Conservation (phyloP, 2,888 invertebrate genomes). For the Acronicta alni region DNA sequence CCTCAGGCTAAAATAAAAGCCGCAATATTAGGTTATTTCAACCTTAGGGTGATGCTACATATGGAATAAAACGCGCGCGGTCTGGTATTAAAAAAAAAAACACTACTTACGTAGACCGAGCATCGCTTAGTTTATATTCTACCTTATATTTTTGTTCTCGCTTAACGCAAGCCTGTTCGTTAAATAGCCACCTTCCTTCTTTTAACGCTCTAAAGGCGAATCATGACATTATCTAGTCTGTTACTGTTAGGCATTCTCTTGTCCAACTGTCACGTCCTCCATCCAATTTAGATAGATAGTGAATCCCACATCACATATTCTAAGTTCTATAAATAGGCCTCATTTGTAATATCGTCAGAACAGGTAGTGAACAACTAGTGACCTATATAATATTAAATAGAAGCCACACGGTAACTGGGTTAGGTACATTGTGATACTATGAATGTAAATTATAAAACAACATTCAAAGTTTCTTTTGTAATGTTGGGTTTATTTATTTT, state of each 20-base stretch:
- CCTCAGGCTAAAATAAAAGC: no score
- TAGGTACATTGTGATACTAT: slow-evolving; percentile 40
- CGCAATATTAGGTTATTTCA: no score
- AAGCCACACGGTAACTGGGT: slow-evolving; percentile 9
- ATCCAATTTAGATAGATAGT: slow-evolving; percentile 15
- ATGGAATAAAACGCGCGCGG: no score
- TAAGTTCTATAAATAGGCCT: slow-evolving; percentile 32
- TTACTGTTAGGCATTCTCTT: not conserved
- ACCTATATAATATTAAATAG: slow-evolving; percentile 36
- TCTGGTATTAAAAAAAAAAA: no score
- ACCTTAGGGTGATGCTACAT: no score
- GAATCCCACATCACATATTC: slow-evolving; percentile 25
- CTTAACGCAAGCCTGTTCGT: no score
- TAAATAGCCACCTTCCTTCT: no score
- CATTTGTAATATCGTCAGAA: slow-evolving; percentile 24
- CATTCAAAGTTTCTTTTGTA: slow-evolving; percentile 14
- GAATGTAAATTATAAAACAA: slow-evolving; percentile 12
- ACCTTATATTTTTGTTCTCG: no score
- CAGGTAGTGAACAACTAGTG: slow-evolving; percentile 29
- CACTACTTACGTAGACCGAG: no score
- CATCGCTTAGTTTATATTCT: no score
- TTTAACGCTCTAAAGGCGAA: no score
- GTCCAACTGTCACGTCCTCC: not conserved
- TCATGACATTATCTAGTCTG: not conserved
- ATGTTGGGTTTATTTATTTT: slow-evolving; percentile 13